These are phyloP conservation scores for Apostichopus japonicus DNA, from an alignment of 35 echinoderm and acorn worm species.

Conservation along the genomic window DNA sequence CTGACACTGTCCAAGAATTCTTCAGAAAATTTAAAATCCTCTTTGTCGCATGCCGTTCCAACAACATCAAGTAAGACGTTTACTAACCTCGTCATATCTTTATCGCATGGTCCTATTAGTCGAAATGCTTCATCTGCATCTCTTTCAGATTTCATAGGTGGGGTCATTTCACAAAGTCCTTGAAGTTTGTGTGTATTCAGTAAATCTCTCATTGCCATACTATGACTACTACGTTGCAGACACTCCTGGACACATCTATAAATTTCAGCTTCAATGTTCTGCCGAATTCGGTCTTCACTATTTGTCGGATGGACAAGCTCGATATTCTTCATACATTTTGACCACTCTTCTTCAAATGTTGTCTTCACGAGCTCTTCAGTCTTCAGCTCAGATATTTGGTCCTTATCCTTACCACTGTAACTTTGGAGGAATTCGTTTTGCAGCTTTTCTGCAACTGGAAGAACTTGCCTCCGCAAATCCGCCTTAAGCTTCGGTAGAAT, in stretches of 20 bases:
- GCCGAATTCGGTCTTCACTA: background rate
- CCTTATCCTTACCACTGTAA: no score
- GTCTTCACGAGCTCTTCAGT: background rate
- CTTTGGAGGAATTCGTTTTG: background rate
- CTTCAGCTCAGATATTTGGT: background rate
- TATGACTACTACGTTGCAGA: background rate
- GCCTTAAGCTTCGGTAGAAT: background rate
- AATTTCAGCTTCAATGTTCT: background rate
- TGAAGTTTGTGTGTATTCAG: background rate
- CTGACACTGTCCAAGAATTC: background rate
- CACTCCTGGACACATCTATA: background rate
- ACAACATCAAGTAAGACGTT: background rate
- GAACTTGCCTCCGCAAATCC: background rate
- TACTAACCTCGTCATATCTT: background rate
- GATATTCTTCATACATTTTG: background rate
- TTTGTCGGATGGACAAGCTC: background rate
- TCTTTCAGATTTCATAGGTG: background rate
- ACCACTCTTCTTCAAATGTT: background rate
- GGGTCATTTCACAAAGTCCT: background rate
- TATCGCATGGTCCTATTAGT: background rate
- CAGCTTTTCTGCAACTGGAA: background rate
- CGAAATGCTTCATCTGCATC: background rate
- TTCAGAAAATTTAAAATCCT: background rate
- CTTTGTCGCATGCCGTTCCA: background rate
- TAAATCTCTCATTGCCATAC: background rate